Conservation (phyloP, 1,140 invertebrate genomes). For the Brachystomella parvula region DNA sequence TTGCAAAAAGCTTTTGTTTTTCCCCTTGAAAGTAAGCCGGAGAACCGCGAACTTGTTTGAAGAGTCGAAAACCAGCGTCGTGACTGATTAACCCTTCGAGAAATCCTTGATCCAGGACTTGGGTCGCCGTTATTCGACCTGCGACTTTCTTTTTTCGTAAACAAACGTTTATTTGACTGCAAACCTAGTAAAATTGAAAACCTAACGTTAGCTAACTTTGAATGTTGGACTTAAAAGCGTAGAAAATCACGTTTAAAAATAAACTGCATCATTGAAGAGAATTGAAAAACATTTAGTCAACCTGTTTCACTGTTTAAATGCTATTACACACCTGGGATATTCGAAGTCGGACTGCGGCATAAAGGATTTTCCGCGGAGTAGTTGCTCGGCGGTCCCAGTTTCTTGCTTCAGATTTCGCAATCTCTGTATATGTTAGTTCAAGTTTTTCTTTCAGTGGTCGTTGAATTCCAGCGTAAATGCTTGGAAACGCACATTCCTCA, state of each 20-base stretch:
- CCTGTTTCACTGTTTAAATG: no score
- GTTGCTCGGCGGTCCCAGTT: background rate
- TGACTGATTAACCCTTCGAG: background rate
- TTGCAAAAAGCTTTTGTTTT: background rate
- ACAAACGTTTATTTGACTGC: no score
- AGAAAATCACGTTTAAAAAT: no score
- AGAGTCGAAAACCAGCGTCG: background rate
- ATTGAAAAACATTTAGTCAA: no score
- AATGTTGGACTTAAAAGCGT: no score
- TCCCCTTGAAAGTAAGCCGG: background rate
- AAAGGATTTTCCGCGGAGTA: background rate
- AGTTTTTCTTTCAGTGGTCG: background rate
- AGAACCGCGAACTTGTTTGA: background rate
- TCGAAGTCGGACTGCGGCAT: background rate
- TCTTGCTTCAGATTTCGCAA: background rate
- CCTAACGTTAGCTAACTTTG: no score
- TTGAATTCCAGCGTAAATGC: background rate
- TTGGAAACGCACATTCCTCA: background rate
- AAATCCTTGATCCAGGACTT: background rate
- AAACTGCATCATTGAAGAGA: no score
- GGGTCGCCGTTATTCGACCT: background rate
- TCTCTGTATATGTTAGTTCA: background rate
- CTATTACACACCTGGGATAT: background rate
- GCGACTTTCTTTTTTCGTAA: background rate
- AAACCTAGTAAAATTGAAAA: no score